Evolutionary conservation across 2,797 vertebrate genomes (phyloP), one percentile per base, ranked within the genome.

Genomic region (Geotrypetes seraphini): DNA sequence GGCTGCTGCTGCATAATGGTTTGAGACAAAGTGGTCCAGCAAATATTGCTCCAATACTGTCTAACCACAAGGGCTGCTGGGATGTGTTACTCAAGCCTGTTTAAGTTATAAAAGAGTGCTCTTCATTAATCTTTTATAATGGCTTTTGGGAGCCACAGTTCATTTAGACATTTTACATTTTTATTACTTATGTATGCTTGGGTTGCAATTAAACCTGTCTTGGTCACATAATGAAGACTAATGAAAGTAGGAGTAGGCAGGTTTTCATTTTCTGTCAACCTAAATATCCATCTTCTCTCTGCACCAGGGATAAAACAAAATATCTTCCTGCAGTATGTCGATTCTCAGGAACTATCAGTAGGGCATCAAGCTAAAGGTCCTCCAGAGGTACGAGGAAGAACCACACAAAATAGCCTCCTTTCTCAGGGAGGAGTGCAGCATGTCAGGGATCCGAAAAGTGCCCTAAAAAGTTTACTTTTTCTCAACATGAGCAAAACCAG

Each of bases 81-180:
- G 59, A 68, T 57, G 49, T 33, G 52, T 48, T 61, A 57, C 64
- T 63, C 47, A 32, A 62, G 68, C 57, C 57, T 3, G 0, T 60
- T 61, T 56, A 63, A 53, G 48, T 62, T 64, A 58, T 60, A 53
- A 57, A 64, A 53, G 49, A 63, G 45, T 49, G 47, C 56, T 72
- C 60, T 28, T 71, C 85, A 77, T 86, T 79, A 83, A 84, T 85
- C 84, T 85, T 87, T 81, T 77, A 82, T 80, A 60, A 66, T 53
- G 53, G 57, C 55, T 60, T 66, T 50, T 53, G 60, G 58, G 63
- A 78, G 54, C 52, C 68, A 54, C 60, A 43, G 63, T 56, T 69
- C 58, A 50, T 62, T 68, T 66, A 68, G 70, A 63, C 43, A 47
- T 62, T 59, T 66, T 51, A 61, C 49, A 39, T 61, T 70, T 72